A percentile compares a stretch with the other conserved stretches of the same genome.
phyloP scores from a whole-genome alignment of 92 coral and sea anemone species.

The Ricordea florida region DNA sequence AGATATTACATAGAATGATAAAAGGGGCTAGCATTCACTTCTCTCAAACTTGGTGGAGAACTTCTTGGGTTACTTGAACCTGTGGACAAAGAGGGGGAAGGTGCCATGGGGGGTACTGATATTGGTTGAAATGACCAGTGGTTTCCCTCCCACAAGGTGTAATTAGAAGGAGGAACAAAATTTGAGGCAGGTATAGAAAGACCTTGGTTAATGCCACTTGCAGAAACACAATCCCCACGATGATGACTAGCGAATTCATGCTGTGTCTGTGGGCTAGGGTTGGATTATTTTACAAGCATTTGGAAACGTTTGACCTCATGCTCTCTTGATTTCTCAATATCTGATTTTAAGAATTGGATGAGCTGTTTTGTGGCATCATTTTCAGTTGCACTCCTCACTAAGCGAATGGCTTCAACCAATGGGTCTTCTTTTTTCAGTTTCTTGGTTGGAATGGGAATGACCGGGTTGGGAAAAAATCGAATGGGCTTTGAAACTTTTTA shows the following conservation, averaged over 20 bases:
- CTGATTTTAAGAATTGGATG: slow-evolving; percentile 35
- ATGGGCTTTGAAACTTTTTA: no score
- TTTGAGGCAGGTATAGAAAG: not conserved
- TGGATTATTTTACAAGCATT: slow-evolving; percentile 24
- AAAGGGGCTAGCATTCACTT: slow-evolving; percentile 12
- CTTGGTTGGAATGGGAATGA: slow-evolving; percentile 22
- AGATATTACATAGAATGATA: not conserved
- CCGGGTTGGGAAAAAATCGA: no score
- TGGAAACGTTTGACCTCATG: slow-evolving; percentile 48
- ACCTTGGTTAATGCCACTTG: slow-evolving; percentile 11
- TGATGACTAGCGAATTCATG: slow-evolving; percentile 4
- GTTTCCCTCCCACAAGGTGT: slow-evolving; percentile 9
- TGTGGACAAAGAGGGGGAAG: slow-evolving; percentile 8
- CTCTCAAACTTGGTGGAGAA: slow-evolving; percentile 1
- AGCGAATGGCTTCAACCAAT: slow-evolving; percentile 36
- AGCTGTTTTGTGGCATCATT: slow-evolving; percentile 43
- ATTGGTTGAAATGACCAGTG: slow-evolving; percentile 4
- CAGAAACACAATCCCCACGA: slow-evolving; percentile 4
- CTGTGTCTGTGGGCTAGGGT: slow-evolving; percentile 32
- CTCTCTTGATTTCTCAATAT: slow-evolving; percentile 41
- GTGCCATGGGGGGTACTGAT: slow-evolving; percentile 10
- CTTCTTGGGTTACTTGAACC: slow-evolving; percentile 4
- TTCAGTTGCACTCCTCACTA: slow-evolving; percentile 33
- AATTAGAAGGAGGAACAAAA: slow-evolving; percentile 10
- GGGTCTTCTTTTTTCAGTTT: slow-evolving; percentile 51